Percentiles rank a stretch among this genome's conserved stretches.
phyloP scores from a whole-genome alignment of 2,888 invertebrate species.

The Mythimna vitellina region DNA sequence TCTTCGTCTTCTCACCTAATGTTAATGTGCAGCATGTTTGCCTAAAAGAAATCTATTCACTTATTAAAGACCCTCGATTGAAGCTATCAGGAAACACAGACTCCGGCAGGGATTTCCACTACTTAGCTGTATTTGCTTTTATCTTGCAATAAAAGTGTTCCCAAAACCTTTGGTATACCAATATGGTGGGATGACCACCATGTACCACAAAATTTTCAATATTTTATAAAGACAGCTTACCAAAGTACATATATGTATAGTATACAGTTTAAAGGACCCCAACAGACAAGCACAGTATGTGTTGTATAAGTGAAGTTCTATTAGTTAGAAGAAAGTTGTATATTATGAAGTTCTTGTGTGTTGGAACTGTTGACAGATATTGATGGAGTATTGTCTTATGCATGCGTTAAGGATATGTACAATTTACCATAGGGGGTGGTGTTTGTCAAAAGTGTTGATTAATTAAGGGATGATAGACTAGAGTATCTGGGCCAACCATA shows the following conservation, averaged over 20 bases:
- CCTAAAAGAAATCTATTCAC: no score
- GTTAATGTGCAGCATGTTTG: no score
- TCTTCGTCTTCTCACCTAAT: no score
- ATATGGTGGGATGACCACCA: not conserved
- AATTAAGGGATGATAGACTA: not conserved
- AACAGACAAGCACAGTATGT: conserved; percentile 69
- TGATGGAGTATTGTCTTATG: conserved; percentile 62
- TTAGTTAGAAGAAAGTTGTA: conserved; percentile 61
- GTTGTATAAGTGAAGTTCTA: conserved; percentile 63
- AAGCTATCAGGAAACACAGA: no score
- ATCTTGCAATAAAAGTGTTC: no score
- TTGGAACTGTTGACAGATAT: conserved; percentile 46
- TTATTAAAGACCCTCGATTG: no score
- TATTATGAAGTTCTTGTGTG: conserved; percentile 49
- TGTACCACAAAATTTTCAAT: not conserved
- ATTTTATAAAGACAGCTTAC: not conserved
- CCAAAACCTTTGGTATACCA: no score
- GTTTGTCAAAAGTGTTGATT: conserved; percentile 34
- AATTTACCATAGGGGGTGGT: conserved; percentile 14
- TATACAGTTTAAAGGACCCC: conserved; percentile 11
- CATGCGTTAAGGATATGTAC: conserved; percentile 63
- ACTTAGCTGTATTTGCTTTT: no score
- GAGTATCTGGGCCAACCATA: no score
- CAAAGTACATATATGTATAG: not conserved
- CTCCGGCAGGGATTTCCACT: no score